These are phyloP conservation scores for Alca torda DNA, from an alignment of 2,797 vertebrate species.

Conservation along the genomic window DNA sequence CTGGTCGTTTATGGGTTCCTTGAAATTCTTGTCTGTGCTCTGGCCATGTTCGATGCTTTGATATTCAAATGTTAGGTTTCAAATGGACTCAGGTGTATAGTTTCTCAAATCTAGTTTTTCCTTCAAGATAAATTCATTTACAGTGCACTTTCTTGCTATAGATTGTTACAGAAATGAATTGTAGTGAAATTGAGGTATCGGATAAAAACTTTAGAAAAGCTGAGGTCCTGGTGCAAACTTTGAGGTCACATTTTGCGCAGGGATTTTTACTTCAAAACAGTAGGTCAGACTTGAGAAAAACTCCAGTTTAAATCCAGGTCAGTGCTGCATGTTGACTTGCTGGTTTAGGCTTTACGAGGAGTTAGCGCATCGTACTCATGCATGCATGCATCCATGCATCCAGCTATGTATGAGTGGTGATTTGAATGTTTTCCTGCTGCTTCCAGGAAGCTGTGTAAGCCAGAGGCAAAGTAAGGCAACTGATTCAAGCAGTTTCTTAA, in stretches of 20 bases:
- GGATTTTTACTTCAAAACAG: neutral
- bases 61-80: neutral
- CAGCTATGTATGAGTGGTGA: neutral
- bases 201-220: neutral
- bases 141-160: fast-evolving
- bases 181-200: neutral
- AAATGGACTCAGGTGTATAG: neutral
- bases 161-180: neutral
- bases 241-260: neutral
- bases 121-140: neutral
- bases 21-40: neutral
- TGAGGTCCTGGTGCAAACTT: neutral
- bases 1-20: neutral
- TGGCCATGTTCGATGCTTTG: neutral
- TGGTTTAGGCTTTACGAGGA: neutral
- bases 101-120: neutral
- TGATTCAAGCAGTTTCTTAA: neutral
- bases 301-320: neutral
- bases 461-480: neutral
- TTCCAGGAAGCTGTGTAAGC: neutral
- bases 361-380: too few relatives aligned
- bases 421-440: neutral
- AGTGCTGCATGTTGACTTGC: fast-evolving
- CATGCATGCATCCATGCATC: fast-evolving
- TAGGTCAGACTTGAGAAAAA: neutral